Evolutionary conservation across 2,888 invertebrate species (phyloP).

Genomic region (Pachymerium ferrugineum): DNA sequence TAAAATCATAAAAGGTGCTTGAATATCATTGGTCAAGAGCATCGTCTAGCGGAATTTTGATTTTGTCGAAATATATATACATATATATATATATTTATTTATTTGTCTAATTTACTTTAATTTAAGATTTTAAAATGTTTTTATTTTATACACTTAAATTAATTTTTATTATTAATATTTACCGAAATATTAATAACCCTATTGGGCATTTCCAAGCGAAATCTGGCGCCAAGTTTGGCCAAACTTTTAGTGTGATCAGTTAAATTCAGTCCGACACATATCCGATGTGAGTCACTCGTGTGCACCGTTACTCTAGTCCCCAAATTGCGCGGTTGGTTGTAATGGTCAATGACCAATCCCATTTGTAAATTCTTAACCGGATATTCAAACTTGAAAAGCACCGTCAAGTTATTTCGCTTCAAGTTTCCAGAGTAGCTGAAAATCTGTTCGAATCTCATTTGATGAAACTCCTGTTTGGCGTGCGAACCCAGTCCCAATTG

Average conservation of each 20-base stretch:
- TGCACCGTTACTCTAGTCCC: not conserved
- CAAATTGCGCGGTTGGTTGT: not conserved
- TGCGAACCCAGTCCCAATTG: slow-evolving; percentile 9
- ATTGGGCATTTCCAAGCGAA: not conserved
- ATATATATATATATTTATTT: no score
- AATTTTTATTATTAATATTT: not conserved
- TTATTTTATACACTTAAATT: no score
- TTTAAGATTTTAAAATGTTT: no score
- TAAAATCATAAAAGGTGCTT: no score
- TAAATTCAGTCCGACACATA: not conserved
- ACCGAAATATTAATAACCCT: not conserved
- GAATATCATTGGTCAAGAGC: no score
- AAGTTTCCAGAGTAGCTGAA: not conserved
- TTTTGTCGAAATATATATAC: no score
- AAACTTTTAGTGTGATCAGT: not conserved
- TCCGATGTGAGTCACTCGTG: not conserved
- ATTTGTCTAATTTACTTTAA: no score
- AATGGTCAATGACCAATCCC: not conserved
- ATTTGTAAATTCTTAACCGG: not conserved
- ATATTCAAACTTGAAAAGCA: not conserved
- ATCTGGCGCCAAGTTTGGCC: not conserved
- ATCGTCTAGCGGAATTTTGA: no score
- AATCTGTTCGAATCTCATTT: slow-evolving; percentile 11
- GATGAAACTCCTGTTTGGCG: not conserved
- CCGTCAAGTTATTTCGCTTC: not conserved